These are phyloP conservation scores for Drosophila kanapiae DNA, from an alignment of 1,140 invertebrate genomes.

Conservation along the genomic window DNA sequence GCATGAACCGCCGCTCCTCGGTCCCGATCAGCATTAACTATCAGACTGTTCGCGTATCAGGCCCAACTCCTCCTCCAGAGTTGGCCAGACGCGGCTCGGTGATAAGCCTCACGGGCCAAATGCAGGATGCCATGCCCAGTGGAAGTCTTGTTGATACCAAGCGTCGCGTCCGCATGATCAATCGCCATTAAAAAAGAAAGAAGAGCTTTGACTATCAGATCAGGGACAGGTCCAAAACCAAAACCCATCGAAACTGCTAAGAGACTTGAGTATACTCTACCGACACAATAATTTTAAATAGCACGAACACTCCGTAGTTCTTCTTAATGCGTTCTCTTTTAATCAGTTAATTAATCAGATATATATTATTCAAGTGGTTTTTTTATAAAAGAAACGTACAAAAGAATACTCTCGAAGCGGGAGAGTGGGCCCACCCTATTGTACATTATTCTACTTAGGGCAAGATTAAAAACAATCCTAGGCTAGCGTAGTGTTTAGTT, in stretches of 20 bases:
- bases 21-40: slow-evolving; percentile 72
- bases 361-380: slow-evolving; percentile 49
- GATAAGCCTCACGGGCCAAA: slow-evolving; percentile 51
- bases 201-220: slow-evolving; percentile 5
- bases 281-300: slow-evolving; percentile 26
- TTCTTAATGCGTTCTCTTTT: slow-evolving; percentile 49
- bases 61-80: slow-evolving; percentile 28
- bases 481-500: slow-evolving; percentile 65
- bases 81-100: slow-evolving; percentile 57
- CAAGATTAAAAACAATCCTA: slow-evolving; percentile 84
- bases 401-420: slow-evolving; percentile 22
- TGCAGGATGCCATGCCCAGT: slow-evolving; percentile 8
- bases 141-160: slow-evolving; percentile 47
- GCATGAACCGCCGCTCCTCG: slow-evolving; percentile 54
- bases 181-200: slow-evolving; percentile 62
- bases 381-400: slow-evolving; percentile 46
- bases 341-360: slow-evolving; percentile 54
- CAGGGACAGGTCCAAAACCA: neutral
- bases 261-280: slow-evolving; percentile 25
- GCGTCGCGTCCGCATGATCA: slow-evolving; percentile 81
- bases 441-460: slow-evolving; percentile 73
- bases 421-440: slow-evolving; percentile 28
- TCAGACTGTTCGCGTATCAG: slow-evolving; percentile 54
- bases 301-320: slow-evolving; percentile 13
- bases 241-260: slow-evolving; percentile 47